Evolutionary conservation across 2,797 vertebrate species (phyloP), one percentile per base, ranked within the genome.

Genomic region (Thunnus albacares): DNA sequence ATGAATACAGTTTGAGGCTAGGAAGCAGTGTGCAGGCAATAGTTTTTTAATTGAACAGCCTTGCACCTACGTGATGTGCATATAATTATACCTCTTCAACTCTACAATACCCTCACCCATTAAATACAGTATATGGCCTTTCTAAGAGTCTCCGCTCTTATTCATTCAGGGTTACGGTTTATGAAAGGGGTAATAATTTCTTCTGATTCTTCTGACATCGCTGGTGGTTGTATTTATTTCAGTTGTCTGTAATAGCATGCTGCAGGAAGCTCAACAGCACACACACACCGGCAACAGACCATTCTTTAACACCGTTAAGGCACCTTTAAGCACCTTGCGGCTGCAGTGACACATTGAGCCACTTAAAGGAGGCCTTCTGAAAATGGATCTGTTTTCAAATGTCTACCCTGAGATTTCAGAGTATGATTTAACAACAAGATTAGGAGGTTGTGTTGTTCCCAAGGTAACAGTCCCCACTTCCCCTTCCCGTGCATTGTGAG

Each of bases 401-500:
- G 18, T 64, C 33, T 43, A 53, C 53, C 28, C 47, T 33, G 60
- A 51, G 69, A 55, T 57, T 2, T 5, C 28, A 24, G 67, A 67
- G 43, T 30, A 38, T 38, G 45, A 76, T 77, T 82, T 75, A 68
- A 80, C 56, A 60, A 51, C 24, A 35, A 55, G n/a, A 88, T 73
- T 72, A 85, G 72, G 62, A 80, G 67, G 72, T 75, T 79, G 68
- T 68, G 67, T 75, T 84, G 89, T 86, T 89, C 86, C 79, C 81
- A 84, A 71, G 86, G 87, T 80, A 90, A 87, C 80, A 52, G 61
- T 71, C 47, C 14, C 28, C 43, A 0, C 28, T 76, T 71, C 57
- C 30, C 24, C 63, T 24, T 55, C 12, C 62, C 18, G 49, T 8
- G 41, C 43, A 33, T 6, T 7, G 26, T 4, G 30, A 33, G 6